Conservation (phyloP, 2,888 invertebrate genomes). For the Xestoiulus laeticollis region DNA sequence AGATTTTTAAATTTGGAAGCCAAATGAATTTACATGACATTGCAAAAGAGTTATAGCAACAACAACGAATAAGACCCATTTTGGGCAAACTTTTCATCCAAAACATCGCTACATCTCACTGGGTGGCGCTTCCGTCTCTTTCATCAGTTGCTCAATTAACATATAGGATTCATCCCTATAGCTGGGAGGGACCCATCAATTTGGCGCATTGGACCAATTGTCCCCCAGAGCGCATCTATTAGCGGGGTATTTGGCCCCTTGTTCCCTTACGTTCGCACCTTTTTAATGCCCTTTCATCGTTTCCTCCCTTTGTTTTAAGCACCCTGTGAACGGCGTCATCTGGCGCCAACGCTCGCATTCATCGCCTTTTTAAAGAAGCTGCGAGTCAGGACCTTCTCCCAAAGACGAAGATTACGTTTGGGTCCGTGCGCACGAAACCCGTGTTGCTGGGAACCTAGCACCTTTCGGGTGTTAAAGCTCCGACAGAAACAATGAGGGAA, state of each 20-base stretch:
- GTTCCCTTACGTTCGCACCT: background rate
- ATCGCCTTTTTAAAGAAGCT: slow-evolving; percentile 16
- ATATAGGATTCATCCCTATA: background rate
- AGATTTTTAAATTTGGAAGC: no score
- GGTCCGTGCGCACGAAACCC: slow-evolving; percentile 18
- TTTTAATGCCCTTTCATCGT: slow-evolving; percentile 32
- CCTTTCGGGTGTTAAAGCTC: slow-evolving; percentile 39
- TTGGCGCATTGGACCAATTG: background rate
- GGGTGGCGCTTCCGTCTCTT: background rate
- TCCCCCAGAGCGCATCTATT: background rate
- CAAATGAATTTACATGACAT: no score
- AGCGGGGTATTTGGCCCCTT: background rate
- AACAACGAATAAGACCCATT: background rate
- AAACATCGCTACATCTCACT: background rate
- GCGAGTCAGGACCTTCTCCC: slow-evolving; percentile 4
- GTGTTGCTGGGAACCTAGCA: slow-evolving; percentile 40
- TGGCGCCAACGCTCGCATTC: slow-evolving; percentile 6
- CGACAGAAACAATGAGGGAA: background rate
- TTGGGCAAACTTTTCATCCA: background rate
- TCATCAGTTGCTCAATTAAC: background rate
- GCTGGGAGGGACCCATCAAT: background rate
- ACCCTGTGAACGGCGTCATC: slow-evolving; percentile 17
- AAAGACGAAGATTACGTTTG: slow-evolving; percentile 23
- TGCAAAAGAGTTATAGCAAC: no score
- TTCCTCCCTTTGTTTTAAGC: slow-evolving; percentile 35